Evolutionary conservation across 2,797 vertebrate genomes (phyloP).

Genomic region (Loris lydekkerianus): DNA sequence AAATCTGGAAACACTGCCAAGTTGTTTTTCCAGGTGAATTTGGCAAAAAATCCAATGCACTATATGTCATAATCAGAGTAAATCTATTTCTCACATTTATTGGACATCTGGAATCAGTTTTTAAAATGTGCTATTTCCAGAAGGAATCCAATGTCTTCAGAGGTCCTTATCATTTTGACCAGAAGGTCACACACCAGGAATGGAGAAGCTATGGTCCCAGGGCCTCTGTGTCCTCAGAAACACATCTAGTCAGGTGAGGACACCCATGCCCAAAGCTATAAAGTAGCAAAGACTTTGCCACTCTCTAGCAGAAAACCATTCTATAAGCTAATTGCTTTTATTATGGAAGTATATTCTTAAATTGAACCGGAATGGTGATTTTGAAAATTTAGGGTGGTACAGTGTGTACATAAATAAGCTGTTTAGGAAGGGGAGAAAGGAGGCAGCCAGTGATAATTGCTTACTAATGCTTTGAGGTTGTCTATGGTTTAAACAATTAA

Average conservation of each 20-base stretch:
- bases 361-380: conserved; percentile 53
- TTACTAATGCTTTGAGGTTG: conserved; percentile 25
- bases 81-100: conserved; percentile 52
- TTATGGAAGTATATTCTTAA: conserved; percentile 66
- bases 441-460: not conserved
- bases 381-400: conserved; percentile 57
- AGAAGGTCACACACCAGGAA: conserved; percentile 16
- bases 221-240: not conserved
- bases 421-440: not conserved
- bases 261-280: not conserved
- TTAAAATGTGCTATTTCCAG: conserved; percentile 17
- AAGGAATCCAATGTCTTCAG: not conserved
- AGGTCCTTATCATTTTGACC: not conserved
- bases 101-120: conserved; percentile 37
- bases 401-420: conserved; percentile 63
- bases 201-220: rapidly evolving
- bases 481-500: conserved; percentile 64
- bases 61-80: conserved; percentile 52
- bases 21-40: conserved; percentile 54
- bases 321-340: conserved; percentile 67
- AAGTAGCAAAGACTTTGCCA: not conserved
- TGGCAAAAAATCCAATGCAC: conserved; percentile 61
- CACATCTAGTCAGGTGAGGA: not conserved
- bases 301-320: conserved; percentile 52
- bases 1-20: conserved; percentile 64